Conservation (phyloP, 2,113 vertebrate species). For the Hippolais icterina region DNA sequence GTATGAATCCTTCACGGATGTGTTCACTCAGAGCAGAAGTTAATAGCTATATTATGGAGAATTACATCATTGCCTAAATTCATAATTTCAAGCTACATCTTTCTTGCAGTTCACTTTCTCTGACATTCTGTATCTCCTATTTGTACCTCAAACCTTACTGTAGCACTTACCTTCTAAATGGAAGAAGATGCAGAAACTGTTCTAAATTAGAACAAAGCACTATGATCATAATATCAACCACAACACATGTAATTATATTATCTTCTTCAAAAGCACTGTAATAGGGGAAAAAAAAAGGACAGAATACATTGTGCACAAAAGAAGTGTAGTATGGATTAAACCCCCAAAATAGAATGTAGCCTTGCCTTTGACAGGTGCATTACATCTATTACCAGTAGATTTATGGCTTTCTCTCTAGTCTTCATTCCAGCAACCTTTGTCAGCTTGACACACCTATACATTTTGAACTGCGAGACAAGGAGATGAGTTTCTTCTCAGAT, state of each 20-base stretch:
- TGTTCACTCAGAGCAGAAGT: neutral
- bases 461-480: neutral
- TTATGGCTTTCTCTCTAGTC: neutral
- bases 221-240: neutral
- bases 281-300: neutral
- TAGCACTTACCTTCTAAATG: neutral
- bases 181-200: neutral
- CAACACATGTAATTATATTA: neutral
- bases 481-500: constrained; percentile 6
- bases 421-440: neutral
- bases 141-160: neutral
- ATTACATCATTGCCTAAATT: neutral
- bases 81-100: neutral
- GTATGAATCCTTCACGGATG: neutral
- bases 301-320: neutral
- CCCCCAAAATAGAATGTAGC: neutral
- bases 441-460: neutral
- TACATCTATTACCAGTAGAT: neutral
- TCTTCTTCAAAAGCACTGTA: neutral
- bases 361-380: neutral
- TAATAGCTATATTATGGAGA: neutral
- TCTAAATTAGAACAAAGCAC: neutral
- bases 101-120: neutral
- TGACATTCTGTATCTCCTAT: neutral
- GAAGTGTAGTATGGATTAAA: neutral